phyloP scores from a whole-genome alignment of 2,113 vertebrate species.

The Zosterops lateralis region DNA sequence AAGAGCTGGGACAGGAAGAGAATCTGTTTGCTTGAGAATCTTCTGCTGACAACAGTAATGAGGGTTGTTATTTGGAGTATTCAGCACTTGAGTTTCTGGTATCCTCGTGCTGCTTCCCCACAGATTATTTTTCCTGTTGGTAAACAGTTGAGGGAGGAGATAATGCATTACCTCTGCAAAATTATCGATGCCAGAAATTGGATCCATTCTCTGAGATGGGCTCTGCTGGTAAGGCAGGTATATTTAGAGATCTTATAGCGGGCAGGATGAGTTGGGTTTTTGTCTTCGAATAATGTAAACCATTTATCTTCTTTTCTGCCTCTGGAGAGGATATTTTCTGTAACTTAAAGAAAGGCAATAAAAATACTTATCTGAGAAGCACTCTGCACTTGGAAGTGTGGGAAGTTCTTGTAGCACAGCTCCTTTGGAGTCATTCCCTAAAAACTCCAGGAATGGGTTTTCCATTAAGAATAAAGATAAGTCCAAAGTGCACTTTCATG shows the following conservation, averaged over 20 bases:
- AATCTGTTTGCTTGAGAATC: not conserved
- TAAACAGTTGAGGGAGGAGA: not conserved
- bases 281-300: slow-evolving; percentile 15
- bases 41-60: not conserved
- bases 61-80: not conserved
- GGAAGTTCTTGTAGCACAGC: not conserved
- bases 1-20: not conserved
- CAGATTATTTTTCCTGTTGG: not conserved
- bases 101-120: not conserved
- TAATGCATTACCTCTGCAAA: not conserved
- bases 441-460: not conserved
- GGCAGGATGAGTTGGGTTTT: not conserved
- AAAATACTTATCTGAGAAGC: slow-evolving; percentile 6
- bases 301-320: not conserved
- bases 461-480: not conserved
- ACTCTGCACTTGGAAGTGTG: not conserved
- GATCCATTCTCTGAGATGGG: not conserved
- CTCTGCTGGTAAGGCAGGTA: not conserved
- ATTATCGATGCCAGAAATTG: not conserved
- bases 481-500: not conserved
- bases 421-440: not conserved
- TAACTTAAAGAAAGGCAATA: not conserved
- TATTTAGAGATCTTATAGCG: not conserved
- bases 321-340: not conserved
- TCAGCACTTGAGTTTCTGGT: not conserved